These are phyloP conservation scores for Mustela erminea DNA, from an alignment of 2,797 vertebrate genomes.

Conservation along the genomic window DNA sequence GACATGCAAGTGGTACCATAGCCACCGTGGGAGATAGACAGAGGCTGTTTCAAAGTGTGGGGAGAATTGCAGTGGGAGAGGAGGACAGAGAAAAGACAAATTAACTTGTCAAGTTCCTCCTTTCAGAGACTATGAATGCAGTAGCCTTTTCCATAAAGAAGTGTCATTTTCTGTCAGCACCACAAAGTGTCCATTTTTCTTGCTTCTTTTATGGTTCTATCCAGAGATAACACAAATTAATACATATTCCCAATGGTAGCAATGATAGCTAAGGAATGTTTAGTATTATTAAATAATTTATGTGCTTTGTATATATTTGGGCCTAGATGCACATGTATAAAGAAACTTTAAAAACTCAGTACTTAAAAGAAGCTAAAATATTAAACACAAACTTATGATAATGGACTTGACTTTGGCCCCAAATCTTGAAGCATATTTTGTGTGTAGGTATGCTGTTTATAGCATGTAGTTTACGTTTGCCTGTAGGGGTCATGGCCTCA, in stretches of 20 bases:
- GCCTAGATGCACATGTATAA: background rate
- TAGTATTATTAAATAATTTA: background rate
- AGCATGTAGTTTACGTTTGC: background rate
- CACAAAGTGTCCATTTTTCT: background rate
- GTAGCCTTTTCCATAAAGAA: background rate
- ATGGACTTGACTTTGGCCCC: background rate
- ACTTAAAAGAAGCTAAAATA: conserved; percentile 9
- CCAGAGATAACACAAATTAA: background rate
- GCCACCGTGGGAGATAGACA: background rate
- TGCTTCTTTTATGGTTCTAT: background rate
- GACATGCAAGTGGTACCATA: background rate
- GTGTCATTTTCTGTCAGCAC: background rate
- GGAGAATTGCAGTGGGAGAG: background rate
- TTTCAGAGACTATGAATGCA: background rate
- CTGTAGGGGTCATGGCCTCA: background rate
- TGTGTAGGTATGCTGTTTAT: background rate
- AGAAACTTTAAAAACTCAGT: background rate
- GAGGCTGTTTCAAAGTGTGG: background rate
- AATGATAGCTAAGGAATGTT: background rate
- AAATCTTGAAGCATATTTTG: background rate
- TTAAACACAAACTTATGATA: background rate
- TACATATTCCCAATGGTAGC: background rate
- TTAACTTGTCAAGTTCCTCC: background rate
- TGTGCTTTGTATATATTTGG: background rate
- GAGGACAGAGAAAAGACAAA: background rate